Evolutionary conservation across 2,888 invertebrate species (phyloP).

Genomic region (Drosophila meridiana): DNA sequence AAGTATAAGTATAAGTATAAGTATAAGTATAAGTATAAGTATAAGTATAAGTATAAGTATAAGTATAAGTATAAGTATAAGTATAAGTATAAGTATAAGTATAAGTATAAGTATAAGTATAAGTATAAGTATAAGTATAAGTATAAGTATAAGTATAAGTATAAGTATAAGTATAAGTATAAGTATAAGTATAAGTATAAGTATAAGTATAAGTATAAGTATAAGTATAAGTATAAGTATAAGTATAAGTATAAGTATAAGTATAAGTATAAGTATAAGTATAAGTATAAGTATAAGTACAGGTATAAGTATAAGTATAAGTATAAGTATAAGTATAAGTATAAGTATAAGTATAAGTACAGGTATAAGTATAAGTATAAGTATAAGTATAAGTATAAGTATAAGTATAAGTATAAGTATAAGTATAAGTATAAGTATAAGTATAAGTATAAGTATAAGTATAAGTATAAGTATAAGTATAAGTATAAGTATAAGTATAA

Average conservation of each 20-base stretch:
- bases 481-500: conserved; percentile 1
- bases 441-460: conserved; percentile 1
- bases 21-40: conserved; percentile 6
- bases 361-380: conserved; percentile 2
- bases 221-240: neutral
- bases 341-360: conserved; percentile 2
- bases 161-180: conserved; percentile 1
- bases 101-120: conserved; percentile 5
- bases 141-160: conserved; percentile 3
- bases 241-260: conserved; percentile 5
- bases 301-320: neutral
- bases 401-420: conserved; percentile 1
- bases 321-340: conserved; percentile 1
- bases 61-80: conserved; percentile 2
- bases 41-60: conserved; percentile 4
- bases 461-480: conserved; percentile 2
- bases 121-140: conserved; percentile 5
- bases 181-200: conserved; percentile 1
- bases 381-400: conserved; percentile 1
- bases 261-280: conserved; percentile 4
- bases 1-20: conserved; percentile 5
- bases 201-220: conserved; percentile 1
- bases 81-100: conserved; percentile 2
- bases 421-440: neutral
- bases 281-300: conserved; percentile 1